Evolutionary conservation across 1,140 invertebrate genomes (phyloP), one percentile per base, ranked within the genome.

Genomic region (Tigriopus japonicus): DNA sequence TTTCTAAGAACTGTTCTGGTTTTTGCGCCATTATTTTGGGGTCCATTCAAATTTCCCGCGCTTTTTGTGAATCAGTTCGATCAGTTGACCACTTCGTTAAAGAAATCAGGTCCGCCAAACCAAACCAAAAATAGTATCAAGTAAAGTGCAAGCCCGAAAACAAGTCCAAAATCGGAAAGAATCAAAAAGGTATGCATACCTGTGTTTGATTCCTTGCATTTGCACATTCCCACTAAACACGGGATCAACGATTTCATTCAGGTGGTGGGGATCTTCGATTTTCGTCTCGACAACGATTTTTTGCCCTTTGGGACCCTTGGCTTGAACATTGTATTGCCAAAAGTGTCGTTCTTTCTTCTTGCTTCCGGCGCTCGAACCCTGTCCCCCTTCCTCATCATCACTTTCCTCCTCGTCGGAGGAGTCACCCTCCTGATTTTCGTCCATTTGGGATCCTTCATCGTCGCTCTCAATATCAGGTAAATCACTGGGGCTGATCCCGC

Each of bases 301-400:
- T 67, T 89, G 86, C 51, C 91, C 87, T 74, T 96, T 97, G 3
- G 93, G 92, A 1, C 93, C 93, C 76, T 98, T 98, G 0, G 91
- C 89, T 74, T 97, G 93, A 6, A 95, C 87, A 74, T 98, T 98
- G 69, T 98, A 97, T 70, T 97, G 93, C 93, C 94, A 98, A 72
- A 98, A 97, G 71, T 81, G 95, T 60, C 84, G 77, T 68, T 91
- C 87, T 66, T 84, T 86, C 69, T 87, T 88, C 49, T 66, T 63
- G 15, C 61, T 40, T 45, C 58, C 49, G 45, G 28, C 28, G 28
- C 28, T 35, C 28, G 28, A 35, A 3, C 28, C 28, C 9, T 19
- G 17, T 42, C 56, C 40, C 6, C 56, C 45, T 2, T 19, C 15
- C 9, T 51, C 21, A 10, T 51, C 45, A 51, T 19, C 45, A 43